Conservation (phyloP, 2,113 vertebrate species). For the Oenanthe oenanthe region DNA sequence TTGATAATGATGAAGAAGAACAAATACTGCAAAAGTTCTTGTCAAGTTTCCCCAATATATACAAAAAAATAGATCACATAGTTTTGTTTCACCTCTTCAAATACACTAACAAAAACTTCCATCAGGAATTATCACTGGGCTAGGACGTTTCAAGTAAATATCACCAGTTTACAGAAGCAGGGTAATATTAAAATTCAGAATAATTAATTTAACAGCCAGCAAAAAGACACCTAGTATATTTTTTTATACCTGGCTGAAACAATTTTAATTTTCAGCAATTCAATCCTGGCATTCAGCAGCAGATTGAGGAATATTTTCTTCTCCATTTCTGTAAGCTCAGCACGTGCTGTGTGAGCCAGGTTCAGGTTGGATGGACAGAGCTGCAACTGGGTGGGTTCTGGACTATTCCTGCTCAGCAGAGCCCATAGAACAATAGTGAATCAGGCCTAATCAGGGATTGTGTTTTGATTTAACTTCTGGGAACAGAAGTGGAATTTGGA, state of each 20-base stretch:
- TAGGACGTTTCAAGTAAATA: background rate
- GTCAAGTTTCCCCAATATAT: background rate
- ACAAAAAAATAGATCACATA: background rate
- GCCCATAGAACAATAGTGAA: background rate
- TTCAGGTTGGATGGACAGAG: background rate
- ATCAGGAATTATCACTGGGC: background rate
- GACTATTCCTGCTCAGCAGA: background rate
- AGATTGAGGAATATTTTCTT: background rate
- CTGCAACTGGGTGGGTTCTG: background rate
- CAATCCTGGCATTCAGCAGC: background rate
- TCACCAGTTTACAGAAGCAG: background rate
- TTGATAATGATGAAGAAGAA: background rate
- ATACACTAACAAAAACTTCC: background rate
- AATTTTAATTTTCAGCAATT: background rate
- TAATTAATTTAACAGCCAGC: background rate
- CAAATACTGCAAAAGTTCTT: background rate
- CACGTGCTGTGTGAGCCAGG: background rate
- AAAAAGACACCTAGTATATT: background rate
- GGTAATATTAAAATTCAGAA: background rate
- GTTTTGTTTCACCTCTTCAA: background rate
- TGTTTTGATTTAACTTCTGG: background rate
- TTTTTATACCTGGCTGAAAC: background rate
- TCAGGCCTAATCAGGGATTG: background rate
- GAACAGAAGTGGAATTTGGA: background rate
- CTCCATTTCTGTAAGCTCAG: background rate